These are phyloP conservation scores for Phaenicophaeus curvirostris DNA, from an alignment of 2,797 vertebrate species.

Conservation along the genomic window DNA sequence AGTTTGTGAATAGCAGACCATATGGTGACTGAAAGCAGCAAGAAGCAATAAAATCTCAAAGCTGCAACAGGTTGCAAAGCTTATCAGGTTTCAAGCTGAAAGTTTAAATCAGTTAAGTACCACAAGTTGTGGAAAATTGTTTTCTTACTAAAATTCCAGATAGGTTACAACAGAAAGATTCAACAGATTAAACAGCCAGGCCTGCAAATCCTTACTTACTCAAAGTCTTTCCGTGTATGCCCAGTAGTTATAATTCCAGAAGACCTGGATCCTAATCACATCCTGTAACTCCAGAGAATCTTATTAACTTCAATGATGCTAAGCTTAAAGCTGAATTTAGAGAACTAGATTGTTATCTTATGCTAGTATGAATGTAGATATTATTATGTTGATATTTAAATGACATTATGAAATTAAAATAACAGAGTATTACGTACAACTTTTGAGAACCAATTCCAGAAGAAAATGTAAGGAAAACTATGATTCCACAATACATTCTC, in stretches of 20 bases:
- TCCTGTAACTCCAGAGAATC: background rate
- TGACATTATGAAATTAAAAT: background rate
- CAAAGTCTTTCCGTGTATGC: background rate
- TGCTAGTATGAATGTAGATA: background rate
- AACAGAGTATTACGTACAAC: background rate
- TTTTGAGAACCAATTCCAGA: background rate
- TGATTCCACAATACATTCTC: background rate
- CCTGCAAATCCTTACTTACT: background rate
- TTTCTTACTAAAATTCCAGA: background rate
- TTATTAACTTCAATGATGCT: background rate
- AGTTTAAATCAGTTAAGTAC: constrained; percentile 28
- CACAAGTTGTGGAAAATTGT: background rate
- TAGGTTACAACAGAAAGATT: background rate
- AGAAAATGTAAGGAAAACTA: background rate
- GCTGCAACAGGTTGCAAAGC: constrained; percentile 76
- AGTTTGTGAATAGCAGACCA: constrained; percentile 77
- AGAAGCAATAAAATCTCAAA: constrained; percentile 72
- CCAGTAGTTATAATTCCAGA: background rate
- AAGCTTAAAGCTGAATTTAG: background rate
- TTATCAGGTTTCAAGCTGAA: constrained; percentile 52
- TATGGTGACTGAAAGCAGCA: constrained; percentile 77
- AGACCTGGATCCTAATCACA: background rate
- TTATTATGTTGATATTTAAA: constrained; percentile 1
- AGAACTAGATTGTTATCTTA: background rate
- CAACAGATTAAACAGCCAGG: background rate